Conservation (phyloP, 2,797 vertebrate species). For the Philypnodon macrostomus region DNA sequence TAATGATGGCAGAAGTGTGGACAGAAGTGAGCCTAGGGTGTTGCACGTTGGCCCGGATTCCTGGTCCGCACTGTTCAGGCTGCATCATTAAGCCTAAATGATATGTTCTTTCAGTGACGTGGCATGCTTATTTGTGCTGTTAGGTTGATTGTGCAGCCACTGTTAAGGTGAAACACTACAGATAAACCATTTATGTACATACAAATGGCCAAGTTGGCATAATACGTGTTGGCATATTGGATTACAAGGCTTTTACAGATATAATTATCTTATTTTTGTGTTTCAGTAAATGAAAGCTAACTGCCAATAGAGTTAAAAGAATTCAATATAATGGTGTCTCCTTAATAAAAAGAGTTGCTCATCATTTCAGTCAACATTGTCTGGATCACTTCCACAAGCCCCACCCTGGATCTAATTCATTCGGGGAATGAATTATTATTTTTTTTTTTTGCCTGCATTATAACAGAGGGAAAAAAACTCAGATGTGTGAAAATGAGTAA, state of each 20-base stretch:
- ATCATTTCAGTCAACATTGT: slow-evolving; percentile 33
- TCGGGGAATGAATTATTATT: too few relatives aligned
- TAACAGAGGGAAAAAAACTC: slow-evolving; percentile 44
- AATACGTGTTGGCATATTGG: too few relatives aligned
- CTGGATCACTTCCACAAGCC: not conserved
- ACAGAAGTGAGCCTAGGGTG: slow-evolving; percentile 44
- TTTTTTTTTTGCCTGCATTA: slow-evolving; percentile 30
- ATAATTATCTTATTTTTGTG: too few relatives aligned
- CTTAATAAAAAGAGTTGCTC: too few relatives aligned
- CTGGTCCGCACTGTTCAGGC: slow-evolving; percentile 7
- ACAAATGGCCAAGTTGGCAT: too few relatives aligned
- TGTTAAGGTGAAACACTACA: too few relatives aligned
- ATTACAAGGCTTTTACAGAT: too few relatives aligned
- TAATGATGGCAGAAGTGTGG: slow-evolving; percentile 65
- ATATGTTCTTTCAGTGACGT: slow-evolving; percentile 24
- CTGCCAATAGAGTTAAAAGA: too few relatives aligned
- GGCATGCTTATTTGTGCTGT: slow-evolving; percentile 5
- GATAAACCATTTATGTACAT: too few relatives aligned
- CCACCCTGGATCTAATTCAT: slow-evolving; percentile 9
- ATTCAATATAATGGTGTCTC: too few relatives aligned
- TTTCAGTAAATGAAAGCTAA: too few relatives aligned
- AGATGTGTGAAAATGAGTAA: slow-evolving; percentile 64
- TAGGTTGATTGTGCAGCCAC: slow-evolving; percentile 15
- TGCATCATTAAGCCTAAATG: slow-evolving; percentile 60
- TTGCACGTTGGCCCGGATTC: slow-evolving; percentile 43